Percentiles rank a stretch among this genome's conserved stretches.
Conservation (phyloP, 2,797 vertebrate species). For the Gallinago stenura region DNA sequence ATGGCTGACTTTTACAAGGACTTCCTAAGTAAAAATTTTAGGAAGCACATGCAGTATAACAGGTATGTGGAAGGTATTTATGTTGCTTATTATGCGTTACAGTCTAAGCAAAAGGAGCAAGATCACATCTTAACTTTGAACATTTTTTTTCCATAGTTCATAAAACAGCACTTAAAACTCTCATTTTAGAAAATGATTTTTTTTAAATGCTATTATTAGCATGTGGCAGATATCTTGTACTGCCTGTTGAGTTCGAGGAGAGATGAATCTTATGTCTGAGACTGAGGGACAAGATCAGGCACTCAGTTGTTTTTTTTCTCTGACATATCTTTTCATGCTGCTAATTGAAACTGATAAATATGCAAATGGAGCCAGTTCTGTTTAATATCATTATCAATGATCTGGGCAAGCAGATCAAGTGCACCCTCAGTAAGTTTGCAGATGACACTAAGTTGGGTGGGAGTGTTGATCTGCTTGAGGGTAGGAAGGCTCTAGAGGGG, state of each 20-base stretch:
- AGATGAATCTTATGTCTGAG: neutral
- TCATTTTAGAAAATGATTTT: neutral
- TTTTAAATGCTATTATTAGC: neutral
- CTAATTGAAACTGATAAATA: neutral
- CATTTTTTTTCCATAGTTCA: neutral
- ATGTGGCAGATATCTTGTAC: neutral
- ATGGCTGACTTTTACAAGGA: constrained; percentile 96
- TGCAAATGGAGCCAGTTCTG: neutral
- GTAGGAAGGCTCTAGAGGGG: neutral
- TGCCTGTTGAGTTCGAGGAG: neutral
- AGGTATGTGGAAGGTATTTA: constrained; percentile 81
- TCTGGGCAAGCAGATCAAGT: neutral
- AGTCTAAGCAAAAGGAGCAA: neutral
- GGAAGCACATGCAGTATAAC: constrained; percentile 90
- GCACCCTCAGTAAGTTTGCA: neutral
- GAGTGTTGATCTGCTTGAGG: neutral
- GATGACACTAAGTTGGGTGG: neutral
- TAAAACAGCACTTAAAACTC: neutral
- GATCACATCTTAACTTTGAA: neutral
- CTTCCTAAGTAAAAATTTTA: constrained; percentile 90
- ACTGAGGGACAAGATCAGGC: neutral
- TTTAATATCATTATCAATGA: neutral
- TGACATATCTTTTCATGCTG: neutral
- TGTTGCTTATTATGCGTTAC: neutral
- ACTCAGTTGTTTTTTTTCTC: neutral